Conservation (phyloP, 1,140 invertebrate species). For the Eriocheir sinensis region DNA sequence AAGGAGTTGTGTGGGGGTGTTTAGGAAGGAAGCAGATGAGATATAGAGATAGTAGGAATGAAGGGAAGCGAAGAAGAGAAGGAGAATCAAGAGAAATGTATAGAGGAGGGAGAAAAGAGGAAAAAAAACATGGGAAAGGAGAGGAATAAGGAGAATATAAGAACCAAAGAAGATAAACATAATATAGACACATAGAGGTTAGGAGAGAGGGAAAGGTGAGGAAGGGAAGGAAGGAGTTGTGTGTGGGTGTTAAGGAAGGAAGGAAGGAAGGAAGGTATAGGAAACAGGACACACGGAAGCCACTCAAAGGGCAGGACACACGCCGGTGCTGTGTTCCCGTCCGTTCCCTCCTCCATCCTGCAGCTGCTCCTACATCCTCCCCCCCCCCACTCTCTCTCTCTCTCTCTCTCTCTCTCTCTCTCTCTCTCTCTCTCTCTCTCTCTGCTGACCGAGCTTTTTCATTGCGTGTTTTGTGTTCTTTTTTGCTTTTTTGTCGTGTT, state of each 20-base stretch:
- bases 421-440: constrained; percentile 64
- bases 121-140: not conserved
- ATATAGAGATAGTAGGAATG: not conserved
- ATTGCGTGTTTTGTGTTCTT: no score
- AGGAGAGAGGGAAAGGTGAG: not conserved
- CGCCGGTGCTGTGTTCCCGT: constrained; percentile 7
- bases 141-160: not conserved
- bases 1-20: no score
- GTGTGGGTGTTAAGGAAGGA: no score
- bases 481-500: no score
- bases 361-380: constrained; percentile 16
- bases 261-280: not conserved
- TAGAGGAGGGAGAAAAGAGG: no score
- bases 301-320: not conserved
- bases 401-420: constrained; percentile 65
- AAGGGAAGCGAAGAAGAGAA: no score
- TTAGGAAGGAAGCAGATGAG: no score
- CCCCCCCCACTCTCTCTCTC: constrained; percentile 54
- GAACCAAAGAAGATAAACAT: not conserved
- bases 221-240: not conserved
- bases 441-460: not conserved
- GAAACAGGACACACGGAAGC: not conserved
- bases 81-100: no score
- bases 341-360: not conserved
- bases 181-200: no score